Evolutionary conservation across 1,140 invertebrate species (phyloP).

Genomic region (Tetramorium alpestre): DNA sequence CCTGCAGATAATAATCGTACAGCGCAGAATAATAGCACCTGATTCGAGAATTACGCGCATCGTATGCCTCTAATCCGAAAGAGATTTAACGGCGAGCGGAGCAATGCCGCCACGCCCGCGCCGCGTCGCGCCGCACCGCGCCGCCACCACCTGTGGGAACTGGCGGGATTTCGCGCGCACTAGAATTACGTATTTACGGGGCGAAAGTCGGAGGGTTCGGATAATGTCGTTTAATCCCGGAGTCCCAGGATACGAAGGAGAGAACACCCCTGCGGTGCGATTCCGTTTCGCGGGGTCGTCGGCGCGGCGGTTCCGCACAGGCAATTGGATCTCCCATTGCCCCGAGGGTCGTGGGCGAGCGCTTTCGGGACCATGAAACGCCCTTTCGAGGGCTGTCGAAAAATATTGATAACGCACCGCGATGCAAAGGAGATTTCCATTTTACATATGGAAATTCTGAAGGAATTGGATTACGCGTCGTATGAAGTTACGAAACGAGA

Average conservation of each 20-base stretch:
- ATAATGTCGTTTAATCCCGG: conserved; percentile 79
- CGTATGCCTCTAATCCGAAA: conserved; percentile 60
- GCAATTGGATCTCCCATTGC: conserved; percentile 43
- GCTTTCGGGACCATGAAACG: conserved; percentile 1
- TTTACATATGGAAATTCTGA: conserved; percentile 52
- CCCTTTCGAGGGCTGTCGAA: conserved; percentile 37
- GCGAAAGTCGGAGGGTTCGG: conserved; percentile 76
- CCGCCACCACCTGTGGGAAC: conserved; percentile 57
- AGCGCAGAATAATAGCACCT: conserved; percentile 24
- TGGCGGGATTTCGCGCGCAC: conserved; percentile 69
- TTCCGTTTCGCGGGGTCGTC: conserved; percentile 49
- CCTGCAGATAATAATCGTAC: conserved; percentile 1
- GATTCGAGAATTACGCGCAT: conserved; percentile 59
- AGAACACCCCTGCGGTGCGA: conserved; percentile 50
- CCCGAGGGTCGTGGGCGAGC: conserved; percentile 10
- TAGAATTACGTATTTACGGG: conserved; percentile 82
- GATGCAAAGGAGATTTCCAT: conserved; percentile 28
- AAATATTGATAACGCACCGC: conserved; percentile 52
- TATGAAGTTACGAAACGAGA: conserved; percentile 15
- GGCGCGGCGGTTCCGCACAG: conserved; percentile 35
- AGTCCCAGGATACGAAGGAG: conserved; percentile 64
- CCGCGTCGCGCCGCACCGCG: not conserved
- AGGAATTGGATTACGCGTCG: conserved; percentile 41
- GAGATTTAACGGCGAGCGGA: conserved; percentile 61
- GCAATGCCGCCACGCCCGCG: not conserved